Evolutionary conservation across 1,140 invertebrate species (phyloP).

Genomic region (Lepidotrigona ventralis): DNA sequence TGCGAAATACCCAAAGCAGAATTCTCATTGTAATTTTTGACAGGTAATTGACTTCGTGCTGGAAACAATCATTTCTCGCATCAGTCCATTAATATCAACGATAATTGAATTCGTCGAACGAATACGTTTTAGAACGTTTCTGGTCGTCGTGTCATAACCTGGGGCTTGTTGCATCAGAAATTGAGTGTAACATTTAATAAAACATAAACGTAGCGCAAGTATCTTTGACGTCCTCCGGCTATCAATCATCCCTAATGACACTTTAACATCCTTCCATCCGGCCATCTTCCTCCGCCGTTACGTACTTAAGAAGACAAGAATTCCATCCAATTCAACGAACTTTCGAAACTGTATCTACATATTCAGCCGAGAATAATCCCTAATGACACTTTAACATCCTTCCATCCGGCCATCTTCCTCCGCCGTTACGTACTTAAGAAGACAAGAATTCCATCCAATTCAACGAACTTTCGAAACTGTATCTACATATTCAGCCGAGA

Average conservation of each 20-base stretch:
- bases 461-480: neutral
- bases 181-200: neutral
- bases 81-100: no score
- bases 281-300: neutral
- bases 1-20: no score
- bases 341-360: neutral
- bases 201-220: neutral
- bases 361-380: no score
- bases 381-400: constrained; percentile 3
- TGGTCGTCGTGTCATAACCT: neutral
- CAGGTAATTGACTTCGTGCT: no score
- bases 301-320: neutral
- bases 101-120: neutral
- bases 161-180: neutral
- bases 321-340: neutral
- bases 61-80: no score
- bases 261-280: neutral
- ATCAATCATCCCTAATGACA: constrained; percentile 9
- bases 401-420: neutral
- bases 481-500: neutral
- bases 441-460: neutral
- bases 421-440: neutral
- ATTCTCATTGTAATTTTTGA: no score
- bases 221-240: neutral
- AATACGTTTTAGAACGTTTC: neutral